Conservation (phyloP, 2,797 vertebrate species). For the Labeo calbasu region DNA sequence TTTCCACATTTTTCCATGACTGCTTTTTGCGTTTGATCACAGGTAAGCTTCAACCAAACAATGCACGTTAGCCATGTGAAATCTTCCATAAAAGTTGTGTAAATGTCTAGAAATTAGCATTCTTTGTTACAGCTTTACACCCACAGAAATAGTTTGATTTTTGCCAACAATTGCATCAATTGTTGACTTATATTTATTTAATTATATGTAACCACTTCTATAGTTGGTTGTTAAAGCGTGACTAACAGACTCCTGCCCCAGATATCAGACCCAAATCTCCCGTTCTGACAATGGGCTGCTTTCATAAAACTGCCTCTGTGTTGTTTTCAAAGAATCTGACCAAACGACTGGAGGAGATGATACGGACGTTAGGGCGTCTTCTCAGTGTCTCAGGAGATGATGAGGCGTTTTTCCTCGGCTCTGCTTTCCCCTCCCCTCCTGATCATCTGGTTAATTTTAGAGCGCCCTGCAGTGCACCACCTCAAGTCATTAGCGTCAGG, state of each 20-base stretch:
- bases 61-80: conserved; percentile 20
- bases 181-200: conserved; percentile 6
- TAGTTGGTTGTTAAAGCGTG: not conserved
- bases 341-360: conserved; percentile 13
- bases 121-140: not conserved
- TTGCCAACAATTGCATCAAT: not conserved
- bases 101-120: conserved; percentile 16
- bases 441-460: conserved; percentile 50
- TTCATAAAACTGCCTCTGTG: not conserved
- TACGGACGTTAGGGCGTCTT: conserved; percentile 24
- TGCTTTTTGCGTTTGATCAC: not conserved
- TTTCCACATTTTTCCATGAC: conserved; percentile 11
- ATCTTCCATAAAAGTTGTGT: conserved; percentile 9
- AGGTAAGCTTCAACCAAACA: conserved; percentile 14
- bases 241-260: conserved; percentile 24
- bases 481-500: conserved; percentile 34
- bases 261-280: not conserved
- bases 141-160: not conserved
- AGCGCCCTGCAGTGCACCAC: conserved; percentile 28
- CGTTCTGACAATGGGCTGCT: conserved; percentile 2
- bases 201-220: not conserved
- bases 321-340: conserved; percentile 20
- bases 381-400: conserved; percentile 18
- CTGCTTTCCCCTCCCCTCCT: conserved; percentile 7
- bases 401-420: conserved; percentile 21